Conservation (phyloP, 2,888 invertebrate species). For the Nemotelus nigrinus region DNA sequence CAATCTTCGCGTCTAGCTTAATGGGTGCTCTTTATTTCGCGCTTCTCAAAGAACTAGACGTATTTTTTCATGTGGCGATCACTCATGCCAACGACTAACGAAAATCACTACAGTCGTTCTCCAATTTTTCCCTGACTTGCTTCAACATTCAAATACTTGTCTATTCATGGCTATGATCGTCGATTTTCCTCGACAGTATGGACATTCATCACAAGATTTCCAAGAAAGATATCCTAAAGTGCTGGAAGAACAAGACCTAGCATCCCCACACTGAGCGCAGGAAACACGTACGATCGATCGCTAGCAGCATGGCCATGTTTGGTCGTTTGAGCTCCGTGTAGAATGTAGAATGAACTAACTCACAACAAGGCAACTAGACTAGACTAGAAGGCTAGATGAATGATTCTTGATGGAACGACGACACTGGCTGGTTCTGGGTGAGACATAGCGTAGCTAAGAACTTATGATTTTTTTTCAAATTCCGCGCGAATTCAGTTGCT, state of each 20-base stretch:
- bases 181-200: slow-evolving; percentile 24
- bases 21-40: slow-evolving; percentile 17
- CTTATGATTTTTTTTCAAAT: slow-evolving; percentile 20
- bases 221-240: slow-evolving; percentile 44
- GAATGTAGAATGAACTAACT: no score
- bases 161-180: not conserved
- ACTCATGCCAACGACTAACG: slow-evolving; percentile 31
- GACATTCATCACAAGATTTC: slow-evolving; percentile 42
- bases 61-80: slow-evolving; percentile 9
- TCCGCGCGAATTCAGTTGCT: slow-evolving; percentile 36
- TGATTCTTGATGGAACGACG: no score
- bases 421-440: no score
- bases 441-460: not conserved
- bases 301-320: slow-evolving; percentile 40
- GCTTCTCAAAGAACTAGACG: not conserved
- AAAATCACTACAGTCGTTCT: not conserved
- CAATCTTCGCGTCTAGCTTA: not conserved
- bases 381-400: not conserved
- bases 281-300: slow-evolving; percentile 3
- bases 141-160: not conserved
- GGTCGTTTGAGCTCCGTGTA: not conserved
- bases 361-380: no score
- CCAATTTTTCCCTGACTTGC: no score
- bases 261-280: not conserved
- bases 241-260: slow-evolving; percentile 35